These are phyloP conservation scores for Propithecus deckenii DNA, from an alignment of 2,797 vertebrate genomes.

Conservation along the genomic window DNA sequence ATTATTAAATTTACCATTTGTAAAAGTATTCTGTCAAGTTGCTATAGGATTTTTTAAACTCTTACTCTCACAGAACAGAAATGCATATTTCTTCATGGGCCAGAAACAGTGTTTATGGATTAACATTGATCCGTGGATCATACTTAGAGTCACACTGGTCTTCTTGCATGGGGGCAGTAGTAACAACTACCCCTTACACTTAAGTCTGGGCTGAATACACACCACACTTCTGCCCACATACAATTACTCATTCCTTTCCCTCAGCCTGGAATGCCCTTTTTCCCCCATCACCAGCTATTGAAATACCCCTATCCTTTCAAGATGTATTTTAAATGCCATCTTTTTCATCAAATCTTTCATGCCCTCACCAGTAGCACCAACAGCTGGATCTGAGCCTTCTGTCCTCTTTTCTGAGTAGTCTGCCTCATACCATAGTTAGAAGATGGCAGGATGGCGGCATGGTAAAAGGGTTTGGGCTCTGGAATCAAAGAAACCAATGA, in stretches of 20 bases:
- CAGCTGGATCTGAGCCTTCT: neutral
- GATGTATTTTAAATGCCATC: neutral
- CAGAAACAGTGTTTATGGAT: neutral
- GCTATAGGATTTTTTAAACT: neutral
- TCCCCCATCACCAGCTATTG: neutral
- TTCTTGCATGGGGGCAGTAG: neutral
- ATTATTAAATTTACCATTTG: neutral
- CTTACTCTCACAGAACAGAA: neutral
- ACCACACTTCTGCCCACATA: neutral
- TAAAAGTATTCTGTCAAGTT: slow-evolving; percentile 19
- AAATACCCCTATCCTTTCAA: neutral
- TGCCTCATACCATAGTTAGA: neutral
- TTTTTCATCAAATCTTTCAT: neutral
- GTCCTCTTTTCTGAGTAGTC: neutral
- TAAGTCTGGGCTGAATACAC: neutral
- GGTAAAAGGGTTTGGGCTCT: neutral
- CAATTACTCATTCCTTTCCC: neutral
- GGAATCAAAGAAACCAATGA: neutral
- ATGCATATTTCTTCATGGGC: neutral
- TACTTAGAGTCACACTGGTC: neutral
- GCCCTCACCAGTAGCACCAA: neutral
- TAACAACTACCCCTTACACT: neutral
- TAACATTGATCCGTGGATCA: neutral
- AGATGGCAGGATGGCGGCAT: neutral
- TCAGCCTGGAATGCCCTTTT: neutral